Evolutionary conservation across 2,113 vertebrate species (phyloP).

Genomic region (Baryphthengus martii): DNA sequence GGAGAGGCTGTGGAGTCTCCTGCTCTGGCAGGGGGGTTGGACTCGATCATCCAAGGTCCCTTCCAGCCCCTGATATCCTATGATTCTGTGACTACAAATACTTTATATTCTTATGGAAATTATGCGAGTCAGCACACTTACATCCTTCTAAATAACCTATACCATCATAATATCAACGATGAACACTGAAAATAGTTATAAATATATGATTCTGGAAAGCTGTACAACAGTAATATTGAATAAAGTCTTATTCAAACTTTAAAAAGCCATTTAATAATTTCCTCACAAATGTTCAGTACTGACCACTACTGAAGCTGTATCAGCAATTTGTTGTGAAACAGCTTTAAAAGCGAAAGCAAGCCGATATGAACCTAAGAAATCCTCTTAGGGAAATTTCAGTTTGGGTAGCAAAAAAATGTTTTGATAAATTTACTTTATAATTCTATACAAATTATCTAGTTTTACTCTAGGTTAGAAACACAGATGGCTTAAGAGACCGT

Average conservation of each 20-base stretch:
- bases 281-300: not conserved
- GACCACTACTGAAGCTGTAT: not conserved
- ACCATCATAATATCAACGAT: not conserved
- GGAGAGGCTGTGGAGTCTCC: too few relatives aligned
- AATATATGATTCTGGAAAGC: not conserved
- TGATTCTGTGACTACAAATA: too few relatives aligned
- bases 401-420: not conserved
- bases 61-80: too few relatives aligned
- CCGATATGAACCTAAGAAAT: not conserved
- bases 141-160: not conserved
- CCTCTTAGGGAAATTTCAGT: not conserved
- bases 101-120: not conserved
- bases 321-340: not conserved
- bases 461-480: not conserved
- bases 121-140: not conserved
- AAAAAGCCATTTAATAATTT: not conserved
- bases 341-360: slow-evolving; percentile 1
- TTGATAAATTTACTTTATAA: not conserved
- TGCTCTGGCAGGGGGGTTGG: too few relatives aligned
- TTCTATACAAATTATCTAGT: not conserved
- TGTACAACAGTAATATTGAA: not conserved
- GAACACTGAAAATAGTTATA: not conserved
- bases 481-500: not conserved
- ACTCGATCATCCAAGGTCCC: too few relatives aligned
- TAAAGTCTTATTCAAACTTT: not conserved